Conservation (phyloP, 2,797 vertebrate species). For the Cygnus olor region DNA sequence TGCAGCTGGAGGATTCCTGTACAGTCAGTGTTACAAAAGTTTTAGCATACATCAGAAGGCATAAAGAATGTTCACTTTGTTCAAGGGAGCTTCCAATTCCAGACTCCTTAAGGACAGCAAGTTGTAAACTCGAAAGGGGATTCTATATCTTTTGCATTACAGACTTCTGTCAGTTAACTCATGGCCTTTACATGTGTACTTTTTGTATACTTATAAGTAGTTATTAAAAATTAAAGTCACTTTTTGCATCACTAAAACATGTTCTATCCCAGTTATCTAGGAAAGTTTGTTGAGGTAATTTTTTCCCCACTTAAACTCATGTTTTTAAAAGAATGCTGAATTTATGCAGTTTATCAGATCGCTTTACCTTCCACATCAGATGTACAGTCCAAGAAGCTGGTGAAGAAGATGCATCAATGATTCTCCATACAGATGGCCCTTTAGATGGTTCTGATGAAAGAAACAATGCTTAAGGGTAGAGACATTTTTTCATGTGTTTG, state of each 20-base stretch:
- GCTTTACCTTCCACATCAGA: constrained; percentile 88
- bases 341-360: neutral
- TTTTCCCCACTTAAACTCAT: neutral
- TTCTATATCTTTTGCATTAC: neutral
- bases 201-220: neutral
- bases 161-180: neutral
- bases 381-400: constrained; percentile 61
- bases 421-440: constrained; percentile 86
- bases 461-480: neutral
- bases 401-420: constrained; percentile 35
- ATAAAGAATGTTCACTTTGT: neutral
- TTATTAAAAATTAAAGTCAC: neutral
- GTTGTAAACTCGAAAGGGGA: neutral
- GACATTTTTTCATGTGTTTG: neutral
- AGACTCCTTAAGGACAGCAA: neutral
- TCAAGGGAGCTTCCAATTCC: neutral
- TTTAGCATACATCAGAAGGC: neutral
- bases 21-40: neutral
- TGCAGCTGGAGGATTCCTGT: neutral
- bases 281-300: neutral
- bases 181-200: neutral
- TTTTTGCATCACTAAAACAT: neutral
- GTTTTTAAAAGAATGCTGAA: neutral
- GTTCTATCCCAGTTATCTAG: neutral
- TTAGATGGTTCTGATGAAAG: constrained; percentile 81